phyloP scores from a whole-genome alignment of 2,113 vertebrate species.

The Sander vitreus region DNA sequence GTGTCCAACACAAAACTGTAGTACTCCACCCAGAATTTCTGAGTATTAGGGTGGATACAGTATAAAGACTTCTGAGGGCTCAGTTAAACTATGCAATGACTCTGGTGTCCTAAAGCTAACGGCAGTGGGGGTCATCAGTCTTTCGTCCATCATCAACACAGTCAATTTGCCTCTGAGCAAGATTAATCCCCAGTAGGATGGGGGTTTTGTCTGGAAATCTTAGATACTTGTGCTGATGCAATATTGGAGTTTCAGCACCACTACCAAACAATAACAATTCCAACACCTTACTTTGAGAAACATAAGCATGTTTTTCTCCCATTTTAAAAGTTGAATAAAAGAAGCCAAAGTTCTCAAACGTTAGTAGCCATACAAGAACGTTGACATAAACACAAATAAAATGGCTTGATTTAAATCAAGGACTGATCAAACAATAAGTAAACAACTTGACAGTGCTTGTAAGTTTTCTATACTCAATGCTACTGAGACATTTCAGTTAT shows the following conservation, averaged over 20 bases:
- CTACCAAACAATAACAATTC: background rate
- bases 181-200: background rate
- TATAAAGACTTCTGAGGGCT: background rate
- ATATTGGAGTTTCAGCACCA: background rate
- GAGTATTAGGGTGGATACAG: background rate
- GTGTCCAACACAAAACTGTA: background rate
- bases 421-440: background rate
- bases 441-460: background rate
- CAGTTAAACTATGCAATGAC: slow-evolving; percentile 9
- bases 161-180: background rate
- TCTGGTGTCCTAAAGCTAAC: background rate
- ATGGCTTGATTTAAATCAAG: background rate
- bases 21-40: background rate
- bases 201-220: background rate
- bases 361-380: background rate
- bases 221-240: too few species aligned
- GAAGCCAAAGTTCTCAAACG: background rate
- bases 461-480: background rate
- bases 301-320: background rate
- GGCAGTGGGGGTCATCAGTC: background rate
- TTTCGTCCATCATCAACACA: background rate
- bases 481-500: background rate
- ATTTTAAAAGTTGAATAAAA: background rate
- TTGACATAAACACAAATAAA: background rate
- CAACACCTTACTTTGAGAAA: background rate